Conservation (phyloP, 2,113 vertebrate genomes). For the Pan troglodytes region NHGRI_mPanTro3-v2.1_pri NC_086015.1:78761001-78761500, state of each 20-base stretch:
- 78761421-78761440: background rate
- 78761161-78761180: too few relatives aligned
- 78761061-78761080: background rate
- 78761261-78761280: too few relatives aligned
- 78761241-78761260: too few relatives aligned
- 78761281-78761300: too few relatives aligned
- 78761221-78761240: too few relatives aligned
- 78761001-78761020: background rate
- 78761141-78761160: too few relatives aligned
- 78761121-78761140: too few relatives aligned
- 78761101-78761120: too few relatives aligned
- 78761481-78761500: background rate
- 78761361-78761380: too few relatives aligned
- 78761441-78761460: background rate
- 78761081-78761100: background rate
- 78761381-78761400: background rate
- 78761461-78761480: background rate
- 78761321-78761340: too few relatives aligned
- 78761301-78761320: fast-evolving
- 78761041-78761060: background rate
- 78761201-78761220: fast-evolving
- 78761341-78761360: too few relatives aligned
- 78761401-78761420: background rate
- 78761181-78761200: too few relatives aligned
- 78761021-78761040: background rate